Conservation (phyloP, 2,797 vertebrate genomes). For the Acanthurus leucopareius region DNA sequence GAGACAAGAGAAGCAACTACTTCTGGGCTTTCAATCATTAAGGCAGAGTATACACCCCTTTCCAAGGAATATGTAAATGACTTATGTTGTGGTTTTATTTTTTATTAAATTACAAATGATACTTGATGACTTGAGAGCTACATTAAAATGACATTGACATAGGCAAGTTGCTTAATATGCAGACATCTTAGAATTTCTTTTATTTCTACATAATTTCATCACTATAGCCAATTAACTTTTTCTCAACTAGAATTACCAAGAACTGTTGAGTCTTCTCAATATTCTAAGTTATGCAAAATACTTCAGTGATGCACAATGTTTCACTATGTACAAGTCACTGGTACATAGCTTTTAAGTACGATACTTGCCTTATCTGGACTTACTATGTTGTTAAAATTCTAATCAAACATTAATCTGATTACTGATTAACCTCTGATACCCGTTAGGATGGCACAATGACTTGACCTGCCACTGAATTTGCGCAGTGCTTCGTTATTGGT, state of each 20-base stretch:
- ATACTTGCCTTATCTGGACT: neutral
- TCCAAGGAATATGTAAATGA: too few species aligned
- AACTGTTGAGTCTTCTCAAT: neutral
- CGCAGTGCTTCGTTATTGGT: neutral
- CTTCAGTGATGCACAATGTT: neutral
- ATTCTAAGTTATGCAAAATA: neutral
- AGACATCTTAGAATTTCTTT: too few species aligned
- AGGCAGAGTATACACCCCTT: too few species aligned
- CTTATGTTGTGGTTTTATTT: too few species aligned
- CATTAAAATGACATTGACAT: too few species aligned
- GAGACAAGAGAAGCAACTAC: neutral
- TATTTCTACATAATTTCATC: neutral
- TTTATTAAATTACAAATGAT: too few species aligned
- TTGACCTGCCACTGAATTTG: neutral
- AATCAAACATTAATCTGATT: slow-evolving; percentile 4
- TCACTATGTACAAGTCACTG: neutral
- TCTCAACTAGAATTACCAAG: neutral
- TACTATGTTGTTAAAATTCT: neutral
- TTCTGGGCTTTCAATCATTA: neutral
- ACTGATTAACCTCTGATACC: neutral
- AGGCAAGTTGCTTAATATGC: too few species aligned
- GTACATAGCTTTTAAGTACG: neutral
- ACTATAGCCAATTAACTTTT: neutral
- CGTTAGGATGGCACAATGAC: neutral
- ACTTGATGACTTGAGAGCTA: too few species aligned